Base-by-base conservation (phyloP, 2,797 vertebrate species). In the Spinus pinus region DNA sequence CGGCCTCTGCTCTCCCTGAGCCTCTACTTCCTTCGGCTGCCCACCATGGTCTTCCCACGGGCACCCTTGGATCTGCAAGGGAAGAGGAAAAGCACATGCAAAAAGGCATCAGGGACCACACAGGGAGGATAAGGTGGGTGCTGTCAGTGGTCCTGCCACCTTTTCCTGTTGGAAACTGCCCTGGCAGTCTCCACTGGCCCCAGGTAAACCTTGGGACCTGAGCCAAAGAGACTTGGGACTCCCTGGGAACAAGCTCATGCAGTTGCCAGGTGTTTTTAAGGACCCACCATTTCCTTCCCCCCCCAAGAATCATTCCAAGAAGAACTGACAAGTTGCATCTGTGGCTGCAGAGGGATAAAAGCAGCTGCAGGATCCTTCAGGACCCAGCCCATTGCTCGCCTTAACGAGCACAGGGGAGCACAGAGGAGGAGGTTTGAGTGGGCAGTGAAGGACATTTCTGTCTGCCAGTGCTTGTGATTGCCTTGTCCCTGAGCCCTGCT, bases 31-130 rank as follows among this genome's bases (percentile, higher is more conserved):
- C 97, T 94, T 47, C 97, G 90, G 12, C 96, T 96, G 0, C 97
- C 97, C 88, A 97, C 96, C 95, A 97, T 91, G 54, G 82, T 96
- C 84, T 97, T 97, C 81, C 96, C 96, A 84, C 97, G 97, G 72
- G 96, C 94, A 80, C 75, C 94, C 57, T 97, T 97, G 14, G 97
- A 79, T 62, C 96, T 96, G 74, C 17, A 69, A 93, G 46, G 27
- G 44, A 90, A 94, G 66, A 62, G 72, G 85, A 77, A 72, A 61
- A 66, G 25, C 35, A n/a, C 0, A 0, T 19, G 50, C 50, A 60
- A 41, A 69, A 60, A 21, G 28, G 53, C 37, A 25, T 31, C 23
- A 73, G 18, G 17, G 79, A 54, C 20, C 2, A 0, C 5, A 37
- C 17, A 58, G 64, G 25, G 50, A 77, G 24, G 56, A 18, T 7